Evolutionary conservation across 2,797 vertebrate species (phyloP), one percentile per base, ranked within the genome.

Genomic region (Ispidina lecontei): DNA sequence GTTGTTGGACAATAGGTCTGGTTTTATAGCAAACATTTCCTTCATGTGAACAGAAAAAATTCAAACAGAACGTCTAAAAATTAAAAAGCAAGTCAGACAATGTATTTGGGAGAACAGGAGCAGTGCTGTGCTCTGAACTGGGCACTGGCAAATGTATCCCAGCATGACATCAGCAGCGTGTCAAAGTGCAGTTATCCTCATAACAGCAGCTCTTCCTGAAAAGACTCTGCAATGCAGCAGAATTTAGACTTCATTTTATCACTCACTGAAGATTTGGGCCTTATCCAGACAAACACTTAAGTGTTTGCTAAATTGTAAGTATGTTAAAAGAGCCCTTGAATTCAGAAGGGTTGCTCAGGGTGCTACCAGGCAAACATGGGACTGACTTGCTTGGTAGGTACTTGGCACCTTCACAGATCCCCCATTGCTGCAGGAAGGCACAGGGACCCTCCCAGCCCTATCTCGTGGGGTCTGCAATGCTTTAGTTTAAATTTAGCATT

Each of bases 311-410:
- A 22, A 75, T 63, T 39, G 72, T 35, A 67, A 41, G 73, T 3
- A 21, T 3, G 20, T 12, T 23, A 15, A 64, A 64, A 72, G 39
- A 21, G 18, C 20, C 12, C 26, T 35, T 56, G 20, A 35, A 26
- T 19, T 44, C 33, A 74, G 44, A 23, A 81, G 18, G 19, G 47
- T 26, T 49, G 47, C 25, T 49, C 25, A 26, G 47, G 20, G 39
- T 12, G 37, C 39, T n/a, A 23, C 15, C 3, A 3, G 25, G 33
- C 14, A 65, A 82, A 70, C 6, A 22, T 0, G 1, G 56, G 29
- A 28, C 28, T 5, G 8, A 21, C 12, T 41, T 4, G 0, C 20
- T 33, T 31, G 20, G 13, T 43, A 16, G 0, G 2, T n/a, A 22
- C 43, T 31, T 21, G 17, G 59, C 8, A 19, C 6, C 51, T 35